Conservation (phyloP, 2,888 invertebrate genomes). For the Polydrusus cervinus region DNA sequence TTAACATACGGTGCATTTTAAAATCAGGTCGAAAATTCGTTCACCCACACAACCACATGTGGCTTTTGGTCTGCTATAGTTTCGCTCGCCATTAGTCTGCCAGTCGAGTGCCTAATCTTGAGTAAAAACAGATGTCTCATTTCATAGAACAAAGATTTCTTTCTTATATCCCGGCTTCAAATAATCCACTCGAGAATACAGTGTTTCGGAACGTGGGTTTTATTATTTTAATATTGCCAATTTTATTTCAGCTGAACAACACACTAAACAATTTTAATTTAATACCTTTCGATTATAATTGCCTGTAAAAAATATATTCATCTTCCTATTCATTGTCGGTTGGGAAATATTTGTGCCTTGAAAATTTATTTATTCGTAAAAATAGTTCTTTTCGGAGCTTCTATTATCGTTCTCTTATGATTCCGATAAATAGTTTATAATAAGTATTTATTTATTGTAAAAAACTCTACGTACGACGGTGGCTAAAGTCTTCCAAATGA, state of each 20-base stretch:
- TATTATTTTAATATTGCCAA: conserved; percentile 49
- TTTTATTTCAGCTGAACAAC: conserved; percentile 19
- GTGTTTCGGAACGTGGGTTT: conserved; percentile 48
- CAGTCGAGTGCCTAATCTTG: conserved; percentile 63
- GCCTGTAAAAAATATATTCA: too few species aligned
- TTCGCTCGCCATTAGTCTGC: conserved; percentile 61
- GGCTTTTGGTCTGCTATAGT: conserved; percentile 53
- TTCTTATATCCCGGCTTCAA: conserved; percentile 58
- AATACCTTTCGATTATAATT: too few species aligned
- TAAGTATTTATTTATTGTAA: too few species aligned
- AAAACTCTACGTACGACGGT: too few species aligned
- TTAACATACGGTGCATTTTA: conserved; percentile 41
- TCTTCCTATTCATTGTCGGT: too few species aligned
- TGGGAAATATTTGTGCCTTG: too few species aligned
- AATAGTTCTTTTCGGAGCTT: too few species aligned
- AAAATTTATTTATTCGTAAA: too few species aligned
- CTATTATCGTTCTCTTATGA: too few species aligned
- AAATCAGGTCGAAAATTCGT: conserved; percentile 52
- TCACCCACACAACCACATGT: conserved; percentile 59
- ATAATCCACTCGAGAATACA: conserved; percentile 55
- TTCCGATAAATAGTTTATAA: too few species aligned
- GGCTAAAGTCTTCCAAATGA: too few species aligned
- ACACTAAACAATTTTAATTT: not conserved
- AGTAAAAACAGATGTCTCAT: conserved; percentile 63
- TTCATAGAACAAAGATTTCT: conserved; percentile 62